Evolutionary conservation across 1,140 invertebrate species (phyloP).

Genomic region (Tetragonula clypearis): DNA sequence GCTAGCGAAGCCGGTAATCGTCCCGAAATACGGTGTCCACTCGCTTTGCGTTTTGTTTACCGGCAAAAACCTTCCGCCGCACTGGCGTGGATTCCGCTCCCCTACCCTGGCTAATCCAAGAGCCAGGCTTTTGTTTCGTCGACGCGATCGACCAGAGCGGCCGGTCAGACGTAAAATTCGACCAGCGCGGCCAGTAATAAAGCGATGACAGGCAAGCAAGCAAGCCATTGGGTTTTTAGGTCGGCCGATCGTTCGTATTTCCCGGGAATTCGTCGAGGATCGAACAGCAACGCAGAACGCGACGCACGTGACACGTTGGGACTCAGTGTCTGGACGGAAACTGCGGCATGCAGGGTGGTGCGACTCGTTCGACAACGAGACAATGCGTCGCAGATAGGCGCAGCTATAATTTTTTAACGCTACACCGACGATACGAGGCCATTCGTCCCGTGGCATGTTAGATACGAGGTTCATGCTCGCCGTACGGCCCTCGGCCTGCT

Average conservation of each 20-base stretch:
- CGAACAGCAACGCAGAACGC: slow-evolving; percentile 1
- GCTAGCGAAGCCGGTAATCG: slow-evolving; percentile 52
- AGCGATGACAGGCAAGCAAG: neutral
- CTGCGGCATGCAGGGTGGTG: slow-evolving; percentile 24
- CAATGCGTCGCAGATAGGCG: slow-evolving; percentile 19
- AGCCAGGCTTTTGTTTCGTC: neutral
- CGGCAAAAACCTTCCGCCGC: neutral
- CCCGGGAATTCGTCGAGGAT: neutral
- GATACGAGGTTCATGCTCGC: slow-evolving; percentile 26
- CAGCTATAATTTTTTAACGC: slow-evolving; percentile 30
- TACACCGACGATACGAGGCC: slow-evolving; percentile 30
- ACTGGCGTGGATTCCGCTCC: neutral
- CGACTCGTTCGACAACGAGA: slow-evolving; percentile 29
- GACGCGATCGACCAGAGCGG: neutral
- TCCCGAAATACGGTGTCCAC: slow-evolving; percentile 45
- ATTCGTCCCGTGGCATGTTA: slow-evolving; percentile 36
- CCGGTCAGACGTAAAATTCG: too few species aligned
- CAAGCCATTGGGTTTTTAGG: neutral
- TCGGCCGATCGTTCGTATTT: neutral
- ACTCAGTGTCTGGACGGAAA: slow-evolving; percentile 14
- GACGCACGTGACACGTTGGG: slow-evolving; percentile 6
- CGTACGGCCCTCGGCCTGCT: neutral
- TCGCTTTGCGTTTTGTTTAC: neutral
- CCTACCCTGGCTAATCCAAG: neutral
- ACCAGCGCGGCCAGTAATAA: too few species aligned